Evolutionary conservation across 2,888 invertebrate genomes (phyloP), one percentile per base, ranked within the genome.

Genomic region (Eupsilia transversa): DNA sequence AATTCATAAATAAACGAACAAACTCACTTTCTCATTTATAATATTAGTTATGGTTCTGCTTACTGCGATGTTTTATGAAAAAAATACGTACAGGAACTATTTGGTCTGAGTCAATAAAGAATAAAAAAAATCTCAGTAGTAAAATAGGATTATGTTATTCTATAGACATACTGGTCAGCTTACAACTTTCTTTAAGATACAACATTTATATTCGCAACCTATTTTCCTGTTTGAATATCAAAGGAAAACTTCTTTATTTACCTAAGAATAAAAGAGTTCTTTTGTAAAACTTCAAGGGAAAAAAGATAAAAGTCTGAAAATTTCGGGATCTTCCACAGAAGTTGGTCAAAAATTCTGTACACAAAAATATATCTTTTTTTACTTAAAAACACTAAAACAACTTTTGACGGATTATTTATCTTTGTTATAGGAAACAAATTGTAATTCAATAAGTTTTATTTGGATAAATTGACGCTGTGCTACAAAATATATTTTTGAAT

Each of bases 141-240:
- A 38, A 35, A 52, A 72, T 57, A 35, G 27, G 33, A 68, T 71
- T 65, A 61, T 67, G 41, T 64, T 75, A 46, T 68, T 64, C 17
- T 61, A 69, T n/a, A 73, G 54, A 77, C 72, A 82, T 73, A 76
- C 30, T 74, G 78, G 63, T 74, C 74, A 33, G 23, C 30, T 30
- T 7, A 57, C 49, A 38, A 77, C 23, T 63, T 85, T 73, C 46
- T 67, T 59, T 77, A 79, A 67, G 59, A 74, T 79, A 72, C 65
- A 65, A 78, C 52, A 73, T 85, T 80, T 80, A 75, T 85, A 83
- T 80, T 85, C 79, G 56, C 74, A 77, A 81, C 74, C 74, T 83
- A 81, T 85, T 81, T 85, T 80, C 52, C 65, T 77, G 67, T 77
- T 76, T 67, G 49, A 77, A 80, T 79, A 82, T 87, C 82, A 84